A percentile compares a stretch with the other conserved stretches of the same genome.
Conservation (phyloP, 2,113 vertebrate genomes). For the Promerops cafer region DNA sequence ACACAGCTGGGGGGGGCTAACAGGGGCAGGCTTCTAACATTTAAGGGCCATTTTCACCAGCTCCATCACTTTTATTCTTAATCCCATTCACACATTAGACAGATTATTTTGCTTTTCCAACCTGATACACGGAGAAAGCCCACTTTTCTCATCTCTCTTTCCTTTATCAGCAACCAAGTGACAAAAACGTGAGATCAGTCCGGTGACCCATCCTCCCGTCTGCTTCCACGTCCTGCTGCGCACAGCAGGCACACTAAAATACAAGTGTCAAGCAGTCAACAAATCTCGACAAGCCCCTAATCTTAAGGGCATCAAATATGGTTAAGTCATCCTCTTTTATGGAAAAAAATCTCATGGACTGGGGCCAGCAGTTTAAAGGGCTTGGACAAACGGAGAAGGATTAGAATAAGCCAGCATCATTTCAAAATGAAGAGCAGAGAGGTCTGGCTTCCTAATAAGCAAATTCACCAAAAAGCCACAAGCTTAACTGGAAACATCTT, state of each 20-base stretch:
- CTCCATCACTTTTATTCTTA: neutral
- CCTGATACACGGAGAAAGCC: neutral
- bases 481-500: slow-evolving; percentile 25
- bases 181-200: neutral
- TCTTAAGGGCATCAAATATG: slow-evolving; percentile 45
- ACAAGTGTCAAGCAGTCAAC: slow-evolving; percentile 31
- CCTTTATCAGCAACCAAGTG: neutral
- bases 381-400: neutral
- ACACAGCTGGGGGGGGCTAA: neutral
- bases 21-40: neutral
- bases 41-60: neutral
- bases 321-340: neutral
- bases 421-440: neutral
- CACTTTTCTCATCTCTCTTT: neutral
- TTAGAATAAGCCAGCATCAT: neutral
- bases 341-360: slow-evolving; percentile 14
- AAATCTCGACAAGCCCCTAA: neutral
- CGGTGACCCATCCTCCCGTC: fast-evolving
- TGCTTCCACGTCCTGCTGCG: neutral
- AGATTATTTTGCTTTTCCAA: neutral
- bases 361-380: neutral
- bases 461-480: neutral
- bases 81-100: neutral
- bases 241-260: neutral
- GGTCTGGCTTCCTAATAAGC: slow-evolving; percentile 1